A percentile compares a stretch with the other conserved stretches of the same genome.
Evolutionary conservation across 2,888 invertebrate genomes (phyloP).

Genomic region (Aplocera efformata): DNA sequence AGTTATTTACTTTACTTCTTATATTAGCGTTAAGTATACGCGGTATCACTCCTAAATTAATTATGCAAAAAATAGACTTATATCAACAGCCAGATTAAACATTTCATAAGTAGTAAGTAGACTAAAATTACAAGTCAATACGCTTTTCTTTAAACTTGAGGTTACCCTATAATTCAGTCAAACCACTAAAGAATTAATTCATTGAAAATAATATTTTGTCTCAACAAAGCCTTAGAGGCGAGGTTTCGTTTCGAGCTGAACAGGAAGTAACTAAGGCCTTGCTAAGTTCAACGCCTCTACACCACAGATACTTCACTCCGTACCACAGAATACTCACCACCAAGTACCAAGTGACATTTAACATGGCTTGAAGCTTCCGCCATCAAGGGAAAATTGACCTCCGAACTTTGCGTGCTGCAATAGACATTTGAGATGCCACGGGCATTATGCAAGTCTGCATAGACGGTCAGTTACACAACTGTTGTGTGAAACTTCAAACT

Average conservation of each 20-base stretch:
- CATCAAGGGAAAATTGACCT: slow-evolving; percentile 61
- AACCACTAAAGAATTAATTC: too few relatives aligned
- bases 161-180: too few relatives aligned
- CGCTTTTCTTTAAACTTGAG: too few relatives aligned
- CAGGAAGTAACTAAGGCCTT: slow-evolving; percentile 62
- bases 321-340: slow-evolving; percentile 29
- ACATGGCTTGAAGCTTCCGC: slow-evolving; percentile 48
- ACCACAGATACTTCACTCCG: slow-evolving; percentile 30
- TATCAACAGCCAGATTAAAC: too few relatives aligned
- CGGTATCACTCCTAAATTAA: too few relatives aligned
- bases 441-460: slow-evolving; percentile 38
- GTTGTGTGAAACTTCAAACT: slow-evolving; percentile 25
- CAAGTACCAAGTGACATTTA: slow-evolving; percentile 33
- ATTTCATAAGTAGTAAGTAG: too few relatives aligned
- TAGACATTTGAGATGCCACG: slow-evolving; percentile 36
- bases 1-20: too few relatives aligned
- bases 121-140: too few relatives aligned
- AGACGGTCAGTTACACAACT: slow-evolving; percentile 32
- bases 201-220: too few relatives aligned
- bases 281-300: slow-evolving; percentile 59
- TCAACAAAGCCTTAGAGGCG: slow-evolving; percentile 37
- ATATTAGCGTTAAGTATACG: too few relatives aligned
- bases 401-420: slow-evolving; percentile 47
- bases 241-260: slow-evolving; percentile 42
- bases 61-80: too few relatives aligned